These are phyloP conservation scores for Hydrochoerus hydrochaeris DNA, from an alignment of 2,113 vertebrate species.

Conservation along the genomic window DNA sequence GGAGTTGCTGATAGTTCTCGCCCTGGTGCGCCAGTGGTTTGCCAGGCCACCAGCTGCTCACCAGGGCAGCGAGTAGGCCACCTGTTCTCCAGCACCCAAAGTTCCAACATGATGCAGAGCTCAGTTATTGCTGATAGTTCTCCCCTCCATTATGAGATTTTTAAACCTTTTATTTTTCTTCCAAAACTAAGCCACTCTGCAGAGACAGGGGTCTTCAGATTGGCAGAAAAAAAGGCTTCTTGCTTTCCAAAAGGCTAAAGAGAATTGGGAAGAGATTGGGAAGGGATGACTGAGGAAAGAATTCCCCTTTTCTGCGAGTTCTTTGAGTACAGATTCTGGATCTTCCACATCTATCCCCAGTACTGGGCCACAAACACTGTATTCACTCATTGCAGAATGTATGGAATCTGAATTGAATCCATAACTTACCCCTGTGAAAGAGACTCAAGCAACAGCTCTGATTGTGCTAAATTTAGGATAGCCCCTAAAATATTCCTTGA, in stretches of 20 bases:
- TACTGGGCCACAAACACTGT: neutral
- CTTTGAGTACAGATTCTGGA: neutral
- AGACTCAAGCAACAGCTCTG: neutral
- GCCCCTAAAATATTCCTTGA: neutral
- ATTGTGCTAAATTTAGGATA: neutral
- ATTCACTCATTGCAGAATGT: neutral
- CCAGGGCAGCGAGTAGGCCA: no score
- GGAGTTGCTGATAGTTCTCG: no score
- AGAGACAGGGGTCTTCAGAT: neutral
- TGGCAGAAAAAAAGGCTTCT: neutral
- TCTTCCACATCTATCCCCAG: neutral
- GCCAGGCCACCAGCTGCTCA: no score
- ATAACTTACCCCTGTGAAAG: neutral
- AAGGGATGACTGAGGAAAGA: neutral
- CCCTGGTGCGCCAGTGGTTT: no score
- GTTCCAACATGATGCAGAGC: no score
- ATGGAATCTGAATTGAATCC: neutral
- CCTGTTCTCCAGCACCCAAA: no score
- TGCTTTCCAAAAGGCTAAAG: neutral
- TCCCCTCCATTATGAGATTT: neutral
- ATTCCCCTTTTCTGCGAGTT: neutral
- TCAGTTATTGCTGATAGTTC: no score
- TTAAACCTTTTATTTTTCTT: neutral
- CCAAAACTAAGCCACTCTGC: neutral
- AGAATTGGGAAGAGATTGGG: neutral